Base-by-base conservation (phyloP, 2,888 invertebrate genomes). In the Phengaris alcon region DNA sequence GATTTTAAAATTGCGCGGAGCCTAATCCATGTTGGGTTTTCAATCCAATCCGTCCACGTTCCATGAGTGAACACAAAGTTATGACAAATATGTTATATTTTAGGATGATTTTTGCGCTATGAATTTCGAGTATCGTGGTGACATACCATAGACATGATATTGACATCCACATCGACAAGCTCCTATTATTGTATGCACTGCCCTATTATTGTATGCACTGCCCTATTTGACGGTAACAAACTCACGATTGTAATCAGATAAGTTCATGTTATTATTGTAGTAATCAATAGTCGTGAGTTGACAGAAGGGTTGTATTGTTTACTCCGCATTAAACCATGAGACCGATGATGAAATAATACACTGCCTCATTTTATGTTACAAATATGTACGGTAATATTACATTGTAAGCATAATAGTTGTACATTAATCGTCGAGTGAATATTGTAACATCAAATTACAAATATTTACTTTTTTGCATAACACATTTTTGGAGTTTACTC, bases 301-400 rank as follows among this genome's bases (percentile, higher is more conserved):
- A 64, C 35, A 44, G 35, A 64, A 64, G 64, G 64, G 64, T 64
- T 35, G 64, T 64, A 64, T 64, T 44, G 35, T 64, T 64, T 44
- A 64, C 64, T 2, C 52, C 52, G 10, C 12, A 64, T 35, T 35
- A 4, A 10, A 12, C 35, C 22, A 22, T 10, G 59, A 59, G 22
- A 35, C 59, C 22, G 22, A 22, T 15, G 22, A 59, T 22, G 3
- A 52, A 52, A 52, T 52, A 35, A 13, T 64, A 64, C 35, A 64
- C 64, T 22, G 13, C 9, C 13, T 59, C 59, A 6, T 35, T 44
- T 64, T 35, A 12, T 35, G 35, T 64, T 64, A 35, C 64, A 35
- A 64, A 64, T 64, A 64, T 2, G 64, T 64, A 12, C 44, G 35
- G 35, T 13, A 64, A 35, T 35, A 44, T 35, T 35, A 35, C 12